Conservation (phyloP, 1,140 invertebrate species). For the Tetramorium simillimum region DNA sequence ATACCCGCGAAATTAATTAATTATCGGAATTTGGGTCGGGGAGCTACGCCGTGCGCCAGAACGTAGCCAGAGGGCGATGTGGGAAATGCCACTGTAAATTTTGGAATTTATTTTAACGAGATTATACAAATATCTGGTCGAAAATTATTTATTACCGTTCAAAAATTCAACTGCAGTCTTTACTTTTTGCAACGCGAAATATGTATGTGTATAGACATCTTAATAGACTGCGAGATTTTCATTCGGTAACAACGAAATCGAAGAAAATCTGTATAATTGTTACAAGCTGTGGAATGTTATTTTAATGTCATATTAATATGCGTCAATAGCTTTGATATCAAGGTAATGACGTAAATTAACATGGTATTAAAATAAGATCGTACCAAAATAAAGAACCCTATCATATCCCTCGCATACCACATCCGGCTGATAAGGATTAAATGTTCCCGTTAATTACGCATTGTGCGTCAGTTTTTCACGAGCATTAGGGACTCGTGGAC, state of each 20-base stretch:
- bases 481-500: neutral
- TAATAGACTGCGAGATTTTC: neutral
- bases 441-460: neutral
- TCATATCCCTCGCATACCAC: conserved; percentile 47
- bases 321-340: neutral
- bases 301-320: conserved; percentile 2
- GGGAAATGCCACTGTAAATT: conserved; percentile 51
- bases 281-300: neutral
- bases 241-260: neutral
- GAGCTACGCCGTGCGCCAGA: conserved; percentile 8
- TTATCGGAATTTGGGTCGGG: conserved; percentile 58
- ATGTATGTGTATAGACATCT: neutral
- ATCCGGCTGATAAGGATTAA: conserved; percentile 51
- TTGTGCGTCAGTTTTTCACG: neutral
- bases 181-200: neutral
- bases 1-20: conserved; percentile 59
- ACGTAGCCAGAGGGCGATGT: conserved; percentile 45
- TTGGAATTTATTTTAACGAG: conserved; percentile 57
- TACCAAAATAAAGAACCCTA: neutral
- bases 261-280: neutral
- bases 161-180: conserved; percentile 41
- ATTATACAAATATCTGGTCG: conserved; percentile 43
- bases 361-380: neutral
- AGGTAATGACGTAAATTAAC: conserved; percentile 20
- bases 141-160: conserved; percentile 22